Evolutionary conservation across 2,888 invertebrate genomes (phyloP), one percentile per base, ranked within the genome.

Genomic region (Lasioglossum malachurum): DNA sequence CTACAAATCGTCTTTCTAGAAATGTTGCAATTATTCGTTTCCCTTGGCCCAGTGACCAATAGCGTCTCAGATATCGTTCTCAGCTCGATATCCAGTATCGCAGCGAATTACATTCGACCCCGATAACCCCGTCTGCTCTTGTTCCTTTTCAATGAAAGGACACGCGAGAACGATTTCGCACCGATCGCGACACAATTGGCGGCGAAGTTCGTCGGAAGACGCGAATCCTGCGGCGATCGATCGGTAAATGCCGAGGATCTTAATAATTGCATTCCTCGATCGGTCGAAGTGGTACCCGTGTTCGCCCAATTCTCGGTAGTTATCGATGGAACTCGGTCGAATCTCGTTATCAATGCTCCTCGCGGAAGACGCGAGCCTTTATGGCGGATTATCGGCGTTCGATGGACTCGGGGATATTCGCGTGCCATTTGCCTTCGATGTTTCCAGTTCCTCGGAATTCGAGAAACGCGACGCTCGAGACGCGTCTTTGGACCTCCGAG

Each of bases 351-450:
- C 85, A 83, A 82, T 67, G 75, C 72, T 4, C 57, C 38, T 35
- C 67, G 16, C 78, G 27, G 76, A 79, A 77, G 78, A 49, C 49
- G 41, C 74, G 46, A 49, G 31, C 67, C 76, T 83, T 90, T 75
- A 76, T 49, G 75, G 80, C 71, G 83, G 87, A 85, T 85, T 89
- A 87, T 87, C 77, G 57, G 75, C 67, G 57, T 38, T 23, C 10
- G 14, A 38, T 38, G 27, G 44, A 69, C 69, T 71, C 23, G 31
- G 69, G 41, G 23, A 35, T 31, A 53, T 53, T 81, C 84, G 84
- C 75, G 73, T 84, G 84, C 75, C 80, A 84, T 78, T 60, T 60
- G 76, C 31, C 60, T 53, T 23, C 16, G 8, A 14, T 38, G 73
- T 41, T 80, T 16, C 49, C 35, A 80, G 74, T 74, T 79, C 49